Base-by-base conservation (phyloP, 2,113 vertebrate species). In the Murina feae region DNA sequence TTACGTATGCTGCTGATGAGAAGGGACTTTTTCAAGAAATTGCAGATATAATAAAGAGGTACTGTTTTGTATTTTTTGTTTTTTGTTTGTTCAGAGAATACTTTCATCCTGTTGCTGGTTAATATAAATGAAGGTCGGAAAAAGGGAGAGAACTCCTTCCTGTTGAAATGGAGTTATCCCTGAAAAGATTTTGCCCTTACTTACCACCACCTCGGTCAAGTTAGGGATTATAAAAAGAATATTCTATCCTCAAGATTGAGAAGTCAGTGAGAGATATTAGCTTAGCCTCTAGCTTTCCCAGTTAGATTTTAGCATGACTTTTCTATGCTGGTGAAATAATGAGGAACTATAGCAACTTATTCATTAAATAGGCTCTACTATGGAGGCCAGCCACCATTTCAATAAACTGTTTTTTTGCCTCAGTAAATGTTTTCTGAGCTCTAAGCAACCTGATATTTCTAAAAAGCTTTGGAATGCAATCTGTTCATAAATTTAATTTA, bases 11-110 rank as follows among this genome's bases (percentile, higher is more conserved):
- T 96, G 96, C 98, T 76, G 99, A 99, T 96, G 99, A 99, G 98
- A 99, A 99, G 98, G 96, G 98, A 97, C 99, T 99, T 98, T 99
- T 99, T 97, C 98, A 99, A 93, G 99, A 99, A 98, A 97, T 99
- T 95, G 96, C 99, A 95, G 93, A 97, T 95, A 97, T 99, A 97
- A 98, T 99, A 96, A 99, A 99, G 97, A 99, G 98, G 99, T 99
- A 98, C 96, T 97, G 86, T 97, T 98, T 96, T 98, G 39, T 97
- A 93, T 97, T 97, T 97, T 97, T 94, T 97, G 91, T 93, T 91
- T 93, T 86, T 84, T 78, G 89, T 92, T 95, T 90, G 7, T 89
- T 84, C 37, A 65, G 11, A 47, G 86, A 79, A 35, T 94, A 21
- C 25, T 84, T 83, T 94, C 30, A 35, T 92, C 9, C 44, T 95